These are phyloP conservation scores for Rhodeus uyekii DNA, from an alignment of 2,797 vertebrate species.

Conservation along the genomic window DNA sequence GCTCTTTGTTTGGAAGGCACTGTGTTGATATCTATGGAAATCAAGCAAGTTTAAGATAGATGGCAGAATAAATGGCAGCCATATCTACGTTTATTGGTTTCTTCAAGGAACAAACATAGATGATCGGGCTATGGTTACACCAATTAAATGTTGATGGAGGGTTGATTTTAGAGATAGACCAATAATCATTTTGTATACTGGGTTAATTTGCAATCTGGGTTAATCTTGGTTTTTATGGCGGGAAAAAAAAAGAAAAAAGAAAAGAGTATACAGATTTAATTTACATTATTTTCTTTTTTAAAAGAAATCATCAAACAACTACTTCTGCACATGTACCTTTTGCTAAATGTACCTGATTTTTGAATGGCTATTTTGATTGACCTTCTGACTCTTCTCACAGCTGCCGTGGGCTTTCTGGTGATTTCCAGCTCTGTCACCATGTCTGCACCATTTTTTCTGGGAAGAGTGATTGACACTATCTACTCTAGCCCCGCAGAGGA, in stretches of 20 bases:
- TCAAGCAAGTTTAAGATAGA: too few relatives aligned
- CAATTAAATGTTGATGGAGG: too few relatives aligned
- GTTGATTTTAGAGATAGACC: background rate
- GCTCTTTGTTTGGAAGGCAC: slow-evolving; percentile 96
- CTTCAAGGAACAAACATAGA: too few relatives aligned
- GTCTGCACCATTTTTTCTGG: slow-evolving; percentile 95
- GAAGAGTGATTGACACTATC: slow-evolving; percentile 92
- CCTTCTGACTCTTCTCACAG: slow-evolving; percentile 65
- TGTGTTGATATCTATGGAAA: slow-evolving; percentile 95
- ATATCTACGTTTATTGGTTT: slow-evolving; percentile 67
- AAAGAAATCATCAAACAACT: background rate
- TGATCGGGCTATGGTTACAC: too few relatives aligned
- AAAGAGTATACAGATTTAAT: too few relatives aligned
- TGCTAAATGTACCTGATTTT: background rate
- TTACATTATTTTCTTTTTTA: too few relatives aligned
- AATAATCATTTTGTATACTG: background rate
- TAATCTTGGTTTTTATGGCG: background rate
- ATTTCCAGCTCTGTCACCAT: slow-evolving; percentile 94
- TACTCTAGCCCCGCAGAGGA: slow-evolving; percentile 80
- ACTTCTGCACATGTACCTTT: background rate
- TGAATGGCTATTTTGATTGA: background rate
- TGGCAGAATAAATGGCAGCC: too few relatives aligned
- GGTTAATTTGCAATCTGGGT: background rate
- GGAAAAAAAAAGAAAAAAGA: background rate
- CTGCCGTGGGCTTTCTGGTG: slow-evolving; percentile 89